These are phyloP conservation scores for Zaprionus taronus DNA, from an alignment of 1,140 invertebrate species.

Conservation along the genomic window DNA sequence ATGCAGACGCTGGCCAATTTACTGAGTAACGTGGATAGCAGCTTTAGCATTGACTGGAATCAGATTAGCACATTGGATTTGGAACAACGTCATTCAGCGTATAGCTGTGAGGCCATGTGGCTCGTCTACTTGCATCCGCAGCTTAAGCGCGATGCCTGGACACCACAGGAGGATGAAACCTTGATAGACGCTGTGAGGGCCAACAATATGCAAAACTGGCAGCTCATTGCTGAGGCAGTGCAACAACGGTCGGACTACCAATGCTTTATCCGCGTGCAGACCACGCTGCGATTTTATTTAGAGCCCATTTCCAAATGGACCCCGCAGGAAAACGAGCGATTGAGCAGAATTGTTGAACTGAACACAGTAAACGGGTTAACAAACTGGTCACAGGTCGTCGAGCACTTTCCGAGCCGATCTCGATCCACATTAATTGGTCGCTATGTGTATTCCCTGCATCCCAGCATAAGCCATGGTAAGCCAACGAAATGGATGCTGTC, in stretches of 20 bases:
- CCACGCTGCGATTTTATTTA: slow-evolving; percentile 82
- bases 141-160: slow-evolving; percentile 88
- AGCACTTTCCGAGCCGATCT: slow-evolving; percentile 86
- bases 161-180: slow-evolving; percentile 85
- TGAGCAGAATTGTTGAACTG: slow-evolving; percentile 86
- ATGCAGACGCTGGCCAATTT: slow-evolving; percentile 43
- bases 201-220: slow-evolving; percentile 87
- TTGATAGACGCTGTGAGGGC: slow-evolving; percentile 85
- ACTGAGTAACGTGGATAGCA: slow-evolving; percentile 49
- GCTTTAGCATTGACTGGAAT: slow-evolving; percentile 77
- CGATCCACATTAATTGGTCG: slow-evolving; percentile 88
- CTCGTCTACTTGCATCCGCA: slow-evolving; percentile 88
- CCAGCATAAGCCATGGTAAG: slow-evolving; percentile 81
- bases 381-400: slow-evolving; percentile 87
- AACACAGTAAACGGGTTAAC: slow-evolving; percentile 87
- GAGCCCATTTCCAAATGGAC: slow-evolving; percentile 85
- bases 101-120: slow-evolving; percentile 88
- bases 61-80: slow-evolving; percentile 84
- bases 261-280: slow-evolving; percentile 88
- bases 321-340: slow-evolving; percentile 86
- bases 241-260: slow-evolving; percentile 87
- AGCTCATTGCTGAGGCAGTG: slow-evolving; percentile 86
- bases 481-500: neutral
- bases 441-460: slow-evolving; percentile 82
- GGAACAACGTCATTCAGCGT: slow-evolving; percentile 84